Percentiles rank a stretch among this genome's conserved stretches.
phyloP scores from a whole-genome alignment of 2,113 vertebrate genomes.

The Anhinga anhinga region DNA sequence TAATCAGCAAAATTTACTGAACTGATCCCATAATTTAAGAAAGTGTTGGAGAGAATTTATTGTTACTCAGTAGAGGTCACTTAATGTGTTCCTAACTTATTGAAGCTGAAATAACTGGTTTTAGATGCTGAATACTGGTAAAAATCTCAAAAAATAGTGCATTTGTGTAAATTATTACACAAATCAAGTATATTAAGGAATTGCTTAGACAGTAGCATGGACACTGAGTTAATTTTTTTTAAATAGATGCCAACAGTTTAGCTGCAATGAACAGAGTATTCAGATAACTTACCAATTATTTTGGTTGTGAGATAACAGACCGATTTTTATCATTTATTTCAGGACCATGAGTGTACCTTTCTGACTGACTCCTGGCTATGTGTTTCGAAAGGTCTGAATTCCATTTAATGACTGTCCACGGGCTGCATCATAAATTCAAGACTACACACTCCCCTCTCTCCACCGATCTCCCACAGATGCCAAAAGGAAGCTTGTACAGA shows the following conservation, averaged over 20 bases:
- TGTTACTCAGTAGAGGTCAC: not conserved
- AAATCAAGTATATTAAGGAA: not conserved
- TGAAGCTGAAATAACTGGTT: not conserved
- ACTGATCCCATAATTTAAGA: not conserved
- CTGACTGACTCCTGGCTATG: not conserved
- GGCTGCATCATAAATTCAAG: conserved; percentile 35
- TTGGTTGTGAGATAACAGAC: not conserved
- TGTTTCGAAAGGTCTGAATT: conserved; percentile 7
- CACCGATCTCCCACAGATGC: conserved; percentile 56
- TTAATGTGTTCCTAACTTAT: not conserved
- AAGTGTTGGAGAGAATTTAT: not conserved
- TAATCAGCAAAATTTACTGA: not conserved
- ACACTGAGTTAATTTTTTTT: not conserved
- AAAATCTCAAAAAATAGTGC: not conserved
- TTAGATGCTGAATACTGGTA: not conserved
- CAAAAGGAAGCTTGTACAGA: conserved; percentile 60
- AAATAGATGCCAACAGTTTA: not conserved
- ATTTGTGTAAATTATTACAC: not conserved
- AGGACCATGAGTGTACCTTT: not conserved
- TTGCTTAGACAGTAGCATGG: not conserved
- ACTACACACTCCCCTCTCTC: not conserved
- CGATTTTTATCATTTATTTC: not conserved
- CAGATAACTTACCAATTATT: not conserved
- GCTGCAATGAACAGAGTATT: not conserved
- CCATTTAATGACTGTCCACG: not conserved